Base-by-base conservation (phyloP, 1,140 invertebrate genomes). In the Epicauta chinensis region DNA sequence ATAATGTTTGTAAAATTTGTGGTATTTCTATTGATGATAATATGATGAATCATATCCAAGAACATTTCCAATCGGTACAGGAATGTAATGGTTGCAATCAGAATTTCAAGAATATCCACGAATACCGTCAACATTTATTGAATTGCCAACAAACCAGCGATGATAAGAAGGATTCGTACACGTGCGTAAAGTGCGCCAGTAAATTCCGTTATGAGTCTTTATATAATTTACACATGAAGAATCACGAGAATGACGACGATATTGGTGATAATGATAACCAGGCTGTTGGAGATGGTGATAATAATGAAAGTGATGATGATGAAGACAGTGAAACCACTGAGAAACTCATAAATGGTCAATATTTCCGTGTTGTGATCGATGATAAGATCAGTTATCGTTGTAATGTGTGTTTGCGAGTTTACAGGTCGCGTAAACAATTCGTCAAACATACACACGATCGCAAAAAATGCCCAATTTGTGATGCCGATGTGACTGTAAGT, bases 391-490 rank as follows among this genome's bases (percentile, higher is more conserved):
- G 9, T 29, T n/a, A 32, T 32, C 11, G 9, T 23, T 48, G 45
- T 37, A 12, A 48, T 14, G 31, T 23, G 2, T 48, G 45, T 40
- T 15, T 15, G 14, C 39, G 38, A 49, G 7, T 23, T 10, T 49
- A 38, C 13, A 23, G n/a, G 2, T 39, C n/a, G n/a, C 31, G 38
- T 16, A 23, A 15, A 32, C 36, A 49, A 14, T 31, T 39, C 6
- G 31, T 30, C 7, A 49, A n/a, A 38, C 46, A 49, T 15, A 11
- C 35, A 11, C 46, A 49, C 13, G 36, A 30, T n/a, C 16, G 36
- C 3, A 49, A 49, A 23, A 39, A 49, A 16, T 49, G 46, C 30
- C 46, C 46, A 0, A 30, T 49, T 49, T 40, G 46, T 16, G 16
- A 39, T 2, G 45, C 45, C 2, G 16, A 48, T 36, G 31, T 39